These are phyloP conservation scores for Odocoileus hemionus DNA, from an alignment of 2,113 vertebrate species.

Conservation along the genomic window DNA sequence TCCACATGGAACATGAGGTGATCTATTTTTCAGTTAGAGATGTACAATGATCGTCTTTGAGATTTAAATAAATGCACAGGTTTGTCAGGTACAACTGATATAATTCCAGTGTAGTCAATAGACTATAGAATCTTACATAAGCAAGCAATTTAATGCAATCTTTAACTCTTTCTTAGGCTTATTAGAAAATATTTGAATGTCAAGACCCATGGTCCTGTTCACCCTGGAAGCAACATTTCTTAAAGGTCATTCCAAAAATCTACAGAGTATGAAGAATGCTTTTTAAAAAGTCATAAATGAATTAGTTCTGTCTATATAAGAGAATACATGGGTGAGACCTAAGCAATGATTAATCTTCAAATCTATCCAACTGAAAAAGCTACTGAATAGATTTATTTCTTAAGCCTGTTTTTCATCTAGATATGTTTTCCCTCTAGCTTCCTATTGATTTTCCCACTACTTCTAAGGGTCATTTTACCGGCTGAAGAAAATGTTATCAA, in stretches of 20 bases:
- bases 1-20: neutral
- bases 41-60: neutral
- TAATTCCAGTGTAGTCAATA: neutral
- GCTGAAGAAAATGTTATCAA: neutral
- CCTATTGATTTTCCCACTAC: slow-evolving; percentile 47
- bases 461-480: neutral
- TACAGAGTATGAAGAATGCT: neutral
- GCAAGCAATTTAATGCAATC: neutral
- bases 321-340: neutral
- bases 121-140: neutral
- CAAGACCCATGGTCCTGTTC: neutral
- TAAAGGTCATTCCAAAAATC: neutral
- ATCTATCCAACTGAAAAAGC: slow-evolving; percentile 39
- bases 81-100: neutral
- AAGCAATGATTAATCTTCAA: neutral
- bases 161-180: neutral
- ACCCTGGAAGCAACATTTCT: neutral
- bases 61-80: neutral
- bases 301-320: neutral
- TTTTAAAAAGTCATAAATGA: neutral
- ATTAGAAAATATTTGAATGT: neutral
- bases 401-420: neutral
- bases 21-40: neutral
- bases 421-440: slow-evolving; percentile 46
- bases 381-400: slow-evolving; percentile 22